phyloP scores from a whole-genome alignment of 2,113 vertebrate species.

The Toxotes jaculatrix region DNA sequence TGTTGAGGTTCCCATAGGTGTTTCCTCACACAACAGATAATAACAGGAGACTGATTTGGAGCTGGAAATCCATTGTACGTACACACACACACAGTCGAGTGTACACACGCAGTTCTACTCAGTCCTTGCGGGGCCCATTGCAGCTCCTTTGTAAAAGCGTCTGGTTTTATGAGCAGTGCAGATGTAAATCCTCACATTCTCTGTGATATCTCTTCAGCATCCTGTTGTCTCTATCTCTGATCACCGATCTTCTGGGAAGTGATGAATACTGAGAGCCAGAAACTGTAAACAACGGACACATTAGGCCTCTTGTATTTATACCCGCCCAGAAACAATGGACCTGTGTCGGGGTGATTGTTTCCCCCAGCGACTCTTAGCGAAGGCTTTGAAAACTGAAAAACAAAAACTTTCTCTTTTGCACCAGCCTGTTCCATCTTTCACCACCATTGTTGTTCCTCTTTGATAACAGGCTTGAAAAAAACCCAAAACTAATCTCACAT shows the following conservation, averaged over 20 bases:
- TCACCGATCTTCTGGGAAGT: constrained; percentile 78
- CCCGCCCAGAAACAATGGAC: constrained; percentile 71
- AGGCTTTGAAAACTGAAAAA: constrained; percentile 68
- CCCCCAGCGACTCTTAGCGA: constrained; percentile 53
- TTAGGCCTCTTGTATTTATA: constrained; percentile 71
- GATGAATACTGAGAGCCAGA: constrained; percentile 56
- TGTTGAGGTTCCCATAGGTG: constrained; percentile 70
- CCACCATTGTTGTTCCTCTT: constrained; percentile 66
- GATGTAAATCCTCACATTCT: constrained; percentile 81
- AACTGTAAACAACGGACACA: constrained; percentile 73
- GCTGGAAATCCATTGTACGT: constrained; percentile 66
- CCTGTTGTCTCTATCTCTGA: constrained; percentile 74
- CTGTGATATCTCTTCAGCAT: constrained; percentile 73
- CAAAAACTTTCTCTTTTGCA: constrained; percentile 72
- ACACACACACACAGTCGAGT: neutral
- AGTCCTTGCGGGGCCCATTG: constrained; percentile 44
- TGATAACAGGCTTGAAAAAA: constrained; percentile 73
- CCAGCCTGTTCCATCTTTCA: constrained; percentile 61
- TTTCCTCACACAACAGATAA: constrained; percentile 55
- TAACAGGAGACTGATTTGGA: constrained; percentile 63
- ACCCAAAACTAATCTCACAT: constrained; percentile 68
- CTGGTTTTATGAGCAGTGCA: constrained; percentile 74
- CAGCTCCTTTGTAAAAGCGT: constrained; percentile 68
- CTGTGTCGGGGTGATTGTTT: constrained; percentile 68
- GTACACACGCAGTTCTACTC: constrained; percentile 24